These are phyloP conservation scores for Xestoiulus laeticollis DNA, from an alignment of 2,888 invertebrate genomes.

Conservation along the genomic window DNA sequence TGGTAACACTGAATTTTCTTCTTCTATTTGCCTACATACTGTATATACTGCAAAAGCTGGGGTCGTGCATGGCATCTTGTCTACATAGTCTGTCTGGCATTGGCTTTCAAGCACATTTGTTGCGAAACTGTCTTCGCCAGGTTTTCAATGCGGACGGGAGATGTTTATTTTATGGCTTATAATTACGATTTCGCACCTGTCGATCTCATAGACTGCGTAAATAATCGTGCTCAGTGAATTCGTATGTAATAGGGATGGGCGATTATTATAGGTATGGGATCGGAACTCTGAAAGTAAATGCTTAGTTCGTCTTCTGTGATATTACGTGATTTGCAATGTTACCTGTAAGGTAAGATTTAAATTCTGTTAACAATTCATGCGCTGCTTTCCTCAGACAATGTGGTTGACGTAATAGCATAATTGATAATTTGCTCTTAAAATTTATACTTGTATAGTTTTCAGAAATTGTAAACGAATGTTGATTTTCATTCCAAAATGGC, in stretches of 20 bases:
- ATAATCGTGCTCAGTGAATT: background rate
- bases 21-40: no score
- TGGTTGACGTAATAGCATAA: no score
- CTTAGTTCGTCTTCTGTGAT: background rate
- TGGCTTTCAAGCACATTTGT: background rate
- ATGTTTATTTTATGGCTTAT: background rate
- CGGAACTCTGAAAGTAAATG: background rate
- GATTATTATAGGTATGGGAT: no score
- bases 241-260: background rate
- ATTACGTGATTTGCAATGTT: background rate
- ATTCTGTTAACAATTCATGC: background rate
- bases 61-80: no score
- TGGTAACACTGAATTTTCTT: no score
- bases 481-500: no score
- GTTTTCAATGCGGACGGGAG: background rate
- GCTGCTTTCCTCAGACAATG: no score
- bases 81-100: no score
- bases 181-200: slow-evolving; percentile 6
- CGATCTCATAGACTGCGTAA: background rate
- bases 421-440: no score
- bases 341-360: background rate
- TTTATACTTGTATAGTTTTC: no score
- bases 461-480: no score
- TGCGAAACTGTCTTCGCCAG: background rate
- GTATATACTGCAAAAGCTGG: no score